phyloP scores from a whole-genome alignment of 2,113 vertebrate genomes.

The Coryphaenoides rupestris region DNA sequence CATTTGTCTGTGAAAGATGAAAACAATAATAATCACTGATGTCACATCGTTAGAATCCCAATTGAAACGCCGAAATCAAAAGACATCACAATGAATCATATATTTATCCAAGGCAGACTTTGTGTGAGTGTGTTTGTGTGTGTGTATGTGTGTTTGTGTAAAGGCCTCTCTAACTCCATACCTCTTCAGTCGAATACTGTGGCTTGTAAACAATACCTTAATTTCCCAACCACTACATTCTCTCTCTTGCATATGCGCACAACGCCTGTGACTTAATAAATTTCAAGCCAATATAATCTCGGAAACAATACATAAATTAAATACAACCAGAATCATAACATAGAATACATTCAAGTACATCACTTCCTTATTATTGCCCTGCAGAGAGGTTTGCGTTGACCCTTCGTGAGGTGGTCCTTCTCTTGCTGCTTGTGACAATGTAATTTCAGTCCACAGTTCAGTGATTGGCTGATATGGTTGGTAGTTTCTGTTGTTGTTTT shows the following conservation, averaged over 20 bases:
- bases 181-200: conserved; percentile 21
- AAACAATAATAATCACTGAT: conserved; percentile 24
- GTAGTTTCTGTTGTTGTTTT: too few relatives aligned
- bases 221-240: conserved; percentile 43
- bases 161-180: conserved; percentile 21
- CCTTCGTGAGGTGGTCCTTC: conserved; percentile 18
- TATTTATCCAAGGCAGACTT: conserved; percentile 10
- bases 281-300: conserved; percentile 14
- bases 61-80: conserved; percentile 16
- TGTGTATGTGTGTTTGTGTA: conserved; percentile 7
- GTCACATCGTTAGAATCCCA: not conserved
- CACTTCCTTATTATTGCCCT: conserved; percentile 43
- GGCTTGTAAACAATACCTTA: conserved; percentile 46
- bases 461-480: conserved; percentile 16
- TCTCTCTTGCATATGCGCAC: conserved; percentile 23
- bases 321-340: conserved; percentile 30
- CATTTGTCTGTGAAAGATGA: conserved; percentile 2
- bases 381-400: conserved; percentile 26
- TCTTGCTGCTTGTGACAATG: conserved; percentile 29
- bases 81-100: conserved; percentile 26
- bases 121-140: conserved; percentile 22
- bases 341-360: conserved; percentile 64
- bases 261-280: conserved; percentile 20
- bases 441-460: conserved; percentile 22
- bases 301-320: conserved; percentile 33